These are phyloP conservation scores for Nephrotoma flavescens DNA, from an alignment of 2,888 invertebrate genomes.

Conservation along the genomic window DNA sequence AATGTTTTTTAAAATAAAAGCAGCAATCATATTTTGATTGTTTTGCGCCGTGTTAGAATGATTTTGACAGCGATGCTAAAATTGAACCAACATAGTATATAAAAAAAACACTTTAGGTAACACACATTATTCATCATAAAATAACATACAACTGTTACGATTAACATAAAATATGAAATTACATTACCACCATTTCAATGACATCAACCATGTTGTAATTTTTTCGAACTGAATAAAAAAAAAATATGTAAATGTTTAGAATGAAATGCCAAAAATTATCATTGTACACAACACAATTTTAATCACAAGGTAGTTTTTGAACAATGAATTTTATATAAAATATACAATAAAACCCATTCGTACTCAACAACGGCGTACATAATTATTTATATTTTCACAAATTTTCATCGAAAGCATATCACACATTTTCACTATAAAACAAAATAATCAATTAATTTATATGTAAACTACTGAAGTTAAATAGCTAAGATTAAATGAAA, in stretches of 20 bases:
- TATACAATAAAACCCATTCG: neutral
- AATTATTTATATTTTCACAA: neutral
- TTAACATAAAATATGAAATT: neutral
- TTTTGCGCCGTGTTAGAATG: neutral
- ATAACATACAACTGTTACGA: neutral
- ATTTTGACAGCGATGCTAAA: neutral
- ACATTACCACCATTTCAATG: neutral
- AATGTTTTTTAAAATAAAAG: too few species aligned
- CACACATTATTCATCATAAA: neutral
- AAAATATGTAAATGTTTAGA: neutral
- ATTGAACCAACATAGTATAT: neutral
- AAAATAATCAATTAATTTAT: neutral
- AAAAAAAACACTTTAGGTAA: neutral
- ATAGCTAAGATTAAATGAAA: neutral
- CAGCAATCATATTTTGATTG: too few species aligned
- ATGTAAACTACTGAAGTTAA: neutral
- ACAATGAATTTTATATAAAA: neutral
- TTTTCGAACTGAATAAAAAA: neutral
- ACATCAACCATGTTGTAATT: neutral
- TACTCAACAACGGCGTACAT: neutral
- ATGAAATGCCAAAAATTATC: neutral
- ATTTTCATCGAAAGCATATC: neutral
- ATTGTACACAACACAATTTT: neutral
- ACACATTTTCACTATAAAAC: neutral
- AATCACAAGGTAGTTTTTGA: neutral